Conservation (phyloP, 2,113 vertebrate species). For the rat (Rattus norvegicus) region GRCr8 NC_086027.1:116172001-116172500, state of each 20-base stretch:
- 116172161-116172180: background rate
- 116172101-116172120: too few species aligned
- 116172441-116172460: background rate
- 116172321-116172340: background rate
- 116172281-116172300: rapidly evolving
- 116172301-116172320: background rate
- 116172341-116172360: background rate
- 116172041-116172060: background rate
- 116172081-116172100: background rate
- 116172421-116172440: background rate
- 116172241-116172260: background rate
- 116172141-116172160: background rate
- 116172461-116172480: background rate
- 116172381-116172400: too few species aligned
- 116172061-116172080: background rate
- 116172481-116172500: background rate
- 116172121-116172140: background rate
- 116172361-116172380: too few species aligned
- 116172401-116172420: background rate
- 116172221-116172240: background rate
- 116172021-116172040: background rate
- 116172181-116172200: background rate
- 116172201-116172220: background rate
- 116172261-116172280: background rate
- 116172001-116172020: too few species aligned